Percentiles rank a stretch among this genome's conserved stretches.
These are phyloP conservation scores for Drosophila formosana DNA, from an alignment of 2,888 invertebrate species.

Conservation along the genomic window DNA sequence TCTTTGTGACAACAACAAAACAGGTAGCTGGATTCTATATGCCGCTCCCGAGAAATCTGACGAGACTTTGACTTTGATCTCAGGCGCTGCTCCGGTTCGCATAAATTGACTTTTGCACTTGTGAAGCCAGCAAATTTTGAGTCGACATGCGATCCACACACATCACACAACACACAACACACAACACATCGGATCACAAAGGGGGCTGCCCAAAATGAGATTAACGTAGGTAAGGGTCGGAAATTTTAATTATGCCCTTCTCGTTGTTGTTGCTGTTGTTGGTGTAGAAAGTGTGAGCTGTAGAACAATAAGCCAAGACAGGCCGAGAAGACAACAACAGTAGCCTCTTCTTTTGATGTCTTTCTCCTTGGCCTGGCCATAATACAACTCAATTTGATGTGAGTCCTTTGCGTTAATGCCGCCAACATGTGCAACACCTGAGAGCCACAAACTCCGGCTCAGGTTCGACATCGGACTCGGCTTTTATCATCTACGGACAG, in stretches of 20 bases:
- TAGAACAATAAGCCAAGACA: conserved; percentile 21
- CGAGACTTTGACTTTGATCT: conserved; percentile 66
- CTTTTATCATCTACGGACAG: conserved; percentile 46
- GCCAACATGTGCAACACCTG: conserved; percentile 68
- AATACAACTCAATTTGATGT: conserved; percentile 37
- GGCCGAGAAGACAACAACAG: conserved; percentile 20
- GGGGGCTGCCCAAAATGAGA: conserved; percentile 38
- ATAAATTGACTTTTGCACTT: conserved; percentile 73
- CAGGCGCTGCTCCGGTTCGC: conserved; percentile 1
- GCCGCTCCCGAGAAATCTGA: conserved; percentile 44
- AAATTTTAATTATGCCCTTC: conserved; percentile 56
- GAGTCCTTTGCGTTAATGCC: conserved; percentile 59
- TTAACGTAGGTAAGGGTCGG: conserved; percentile 29
- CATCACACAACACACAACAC: conserved; percentile 3
- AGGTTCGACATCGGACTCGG: background rate
- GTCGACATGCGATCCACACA: conserved; percentile 32
- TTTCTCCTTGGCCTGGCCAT: conserved; percentile 25
- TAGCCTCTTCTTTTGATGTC: conserved; percentile 67
- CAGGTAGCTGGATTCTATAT: conserved; percentile 61
- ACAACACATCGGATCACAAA: background rate
- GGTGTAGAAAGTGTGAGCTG: conserved; percentile 61
- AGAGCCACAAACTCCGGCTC: conserved; percentile 5
- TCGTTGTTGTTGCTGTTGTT: conserved; percentile 7
- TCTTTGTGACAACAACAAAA: conserved; percentile 28
- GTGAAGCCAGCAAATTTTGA: conserved; percentile 31